These are phyloP conservation scores for Ornithoptera alexandrae DNA, from an alignment of 2,888 invertebrate genomes.

Conservation along the genomic window DNA sequence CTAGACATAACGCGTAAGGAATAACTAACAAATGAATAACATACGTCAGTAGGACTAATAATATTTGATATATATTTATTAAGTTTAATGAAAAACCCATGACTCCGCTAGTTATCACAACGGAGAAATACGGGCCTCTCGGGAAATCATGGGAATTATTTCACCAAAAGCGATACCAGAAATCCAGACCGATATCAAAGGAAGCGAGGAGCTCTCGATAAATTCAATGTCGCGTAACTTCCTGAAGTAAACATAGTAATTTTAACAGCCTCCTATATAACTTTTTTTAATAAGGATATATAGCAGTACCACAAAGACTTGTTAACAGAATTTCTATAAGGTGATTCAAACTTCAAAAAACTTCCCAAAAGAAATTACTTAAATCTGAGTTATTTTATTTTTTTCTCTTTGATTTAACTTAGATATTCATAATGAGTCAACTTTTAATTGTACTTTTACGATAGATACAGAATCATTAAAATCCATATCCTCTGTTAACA, in stretches of 20 bases:
- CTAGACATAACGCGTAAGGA: too few relatives aligned
- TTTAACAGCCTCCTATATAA: background rate
- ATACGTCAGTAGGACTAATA: background rate
- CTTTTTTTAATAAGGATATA: too few relatives aligned
- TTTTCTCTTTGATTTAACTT: too few relatives aligned
- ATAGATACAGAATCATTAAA: too few relatives aligned
- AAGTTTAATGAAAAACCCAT: background rate
- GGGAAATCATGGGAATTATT: conserved; percentile 27
- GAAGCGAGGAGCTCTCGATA: background rate
- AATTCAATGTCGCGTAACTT: background rate
- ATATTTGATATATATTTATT: background rate
- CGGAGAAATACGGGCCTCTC: conserved; percentile 13
- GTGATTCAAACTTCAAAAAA: too few relatives aligned
- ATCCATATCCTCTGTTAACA: too few relatives aligned
- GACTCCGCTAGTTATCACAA: conserved; percentile 23
- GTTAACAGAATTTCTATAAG: too few relatives aligned
- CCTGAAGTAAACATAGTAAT: background rate
- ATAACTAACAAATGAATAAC: background rate
- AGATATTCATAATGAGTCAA: too few relatives aligned
- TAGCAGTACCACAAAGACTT: too few relatives aligned
- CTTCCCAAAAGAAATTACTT: too few relatives aligned
- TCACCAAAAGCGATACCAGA: conserved; percentile 18
- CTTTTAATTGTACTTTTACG: too few relatives aligned
- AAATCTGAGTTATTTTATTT: too few relatives aligned
- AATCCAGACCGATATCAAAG: background rate